Percentiles rank a stretch among this genome's conserved stretches.
Conservation (phyloP, 2,888 invertebrate species). For the Epirrita christyi region DNA sequence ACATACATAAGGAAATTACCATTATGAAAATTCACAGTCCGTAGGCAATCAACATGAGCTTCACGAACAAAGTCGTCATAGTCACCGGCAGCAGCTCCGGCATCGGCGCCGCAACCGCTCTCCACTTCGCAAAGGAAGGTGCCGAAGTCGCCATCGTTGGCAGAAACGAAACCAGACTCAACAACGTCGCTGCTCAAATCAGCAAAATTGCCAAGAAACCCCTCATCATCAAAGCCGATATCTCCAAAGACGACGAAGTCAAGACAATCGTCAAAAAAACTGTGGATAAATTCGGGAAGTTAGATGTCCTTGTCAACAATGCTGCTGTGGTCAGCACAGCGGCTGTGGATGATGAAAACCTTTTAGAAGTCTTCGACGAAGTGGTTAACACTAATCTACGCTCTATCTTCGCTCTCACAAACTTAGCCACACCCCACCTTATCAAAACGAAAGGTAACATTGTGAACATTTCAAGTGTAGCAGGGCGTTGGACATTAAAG, state of each 20-base stretch:
- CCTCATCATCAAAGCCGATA: conserved; percentile 38
- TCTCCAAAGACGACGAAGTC: conserved; percentile 34
- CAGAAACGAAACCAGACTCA: conserved; percentile 48
- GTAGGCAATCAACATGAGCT: conserved; percentile 33
- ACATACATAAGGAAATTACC: no score
- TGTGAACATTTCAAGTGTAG: conserved; percentile 39
- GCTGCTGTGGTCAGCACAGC: conserved; percentile 33
- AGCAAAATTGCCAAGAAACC: conserved; percentile 19
- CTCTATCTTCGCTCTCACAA: conserved; percentile 35
- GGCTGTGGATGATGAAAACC: conserved; percentile 22
- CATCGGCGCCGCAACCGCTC: conserved; percentile 58
- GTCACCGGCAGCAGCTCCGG: conserved; percentile 61
- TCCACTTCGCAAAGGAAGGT: conserved; percentile 51
- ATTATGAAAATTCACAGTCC: no score
- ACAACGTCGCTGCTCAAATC: conserved; percentile 33
- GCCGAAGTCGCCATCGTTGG: conserved; percentile 54
- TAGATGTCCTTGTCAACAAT: conserved; percentile 48
- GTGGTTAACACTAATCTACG: conserved; percentile 40
- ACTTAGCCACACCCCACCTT: conserved; percentile 36
- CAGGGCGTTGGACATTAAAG: conserved; percentile 1
- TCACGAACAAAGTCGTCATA: conserved; percentile 49
- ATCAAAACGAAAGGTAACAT: conserved; percentile 45
- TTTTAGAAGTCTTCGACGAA: conserved; percentile 36
- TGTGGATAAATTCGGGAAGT: conserved; percentile 39
- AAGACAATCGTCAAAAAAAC: conserved; percentile 42